A percentile compares a stretch with the other conserved stretches of the same genome.
These are phyloP conservation scores for Yponomeuta sedellus DNA, from an alignment of 2,888 invertebrate genomes.

Conservation along the genomic window DNA sequence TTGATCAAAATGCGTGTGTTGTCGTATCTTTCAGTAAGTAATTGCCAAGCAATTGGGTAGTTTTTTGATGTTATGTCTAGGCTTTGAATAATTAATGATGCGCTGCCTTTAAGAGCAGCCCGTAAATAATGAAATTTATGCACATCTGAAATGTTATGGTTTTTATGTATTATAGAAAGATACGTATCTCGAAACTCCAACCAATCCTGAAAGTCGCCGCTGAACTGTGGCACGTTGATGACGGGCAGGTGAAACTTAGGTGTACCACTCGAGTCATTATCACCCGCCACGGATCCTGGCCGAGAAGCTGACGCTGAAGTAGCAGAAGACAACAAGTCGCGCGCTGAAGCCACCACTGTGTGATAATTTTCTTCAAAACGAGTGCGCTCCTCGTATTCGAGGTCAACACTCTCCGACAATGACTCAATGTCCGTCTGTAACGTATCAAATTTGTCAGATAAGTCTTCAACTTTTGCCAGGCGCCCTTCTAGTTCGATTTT, in stretches of 20 bases:
- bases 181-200: slow-evolving; percentile 4
- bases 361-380: slow-evolving; percentile 19
- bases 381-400: slow-evolving; percentile 19
- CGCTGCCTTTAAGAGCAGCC: slow-evolving; percentile 4
- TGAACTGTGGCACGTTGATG: slow-evolving; percentile 18
- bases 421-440: slow-evolving; percentile 21
- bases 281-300: not conserved
- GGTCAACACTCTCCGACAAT: slow-evolving; percentile 18
- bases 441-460: slow-evolving; percentile 19
- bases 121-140: slow-evolving; percentile 7
- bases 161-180: slow-evolving; percentile 6
- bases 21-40: slow-evolving; percentile 14
- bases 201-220: slow-evolving; percentile 17
- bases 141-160: not conserved
- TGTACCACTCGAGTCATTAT: slow-evolving; percentile 2
- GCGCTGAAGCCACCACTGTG: slow-evolving; percentile 16
- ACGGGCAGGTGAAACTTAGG: slow-evolving; percentile 14
- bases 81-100: not conserved
- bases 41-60: not conserved
- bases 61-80: not conserved
- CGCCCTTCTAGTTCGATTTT: slow-evolving; percentile 16
- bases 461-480: slow-evolving; percentile 10
- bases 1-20: slow-evolving; percentile 25
- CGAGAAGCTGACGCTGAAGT: not conserved
- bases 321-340: not conserved